These are phyloP conservation scores for Stenopsyche tienmushanensis DNA, from an alignment of 1,140 invertebrate species.

Conservation along the genomic window DNA sequence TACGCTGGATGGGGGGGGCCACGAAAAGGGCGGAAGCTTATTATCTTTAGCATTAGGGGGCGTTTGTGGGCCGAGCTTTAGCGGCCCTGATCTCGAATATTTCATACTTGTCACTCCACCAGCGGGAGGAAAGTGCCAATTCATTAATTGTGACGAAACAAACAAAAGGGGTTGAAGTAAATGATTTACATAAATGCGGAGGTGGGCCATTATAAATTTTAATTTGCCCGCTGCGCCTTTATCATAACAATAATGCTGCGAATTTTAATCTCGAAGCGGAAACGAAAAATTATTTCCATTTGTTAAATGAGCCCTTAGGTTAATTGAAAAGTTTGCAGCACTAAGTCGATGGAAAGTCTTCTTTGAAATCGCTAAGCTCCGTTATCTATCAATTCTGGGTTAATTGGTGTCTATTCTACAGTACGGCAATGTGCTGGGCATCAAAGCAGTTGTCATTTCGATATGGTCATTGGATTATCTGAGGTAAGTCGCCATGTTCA, in stretches of 20 bases:
- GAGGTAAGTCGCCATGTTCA: too few relatives aligned
- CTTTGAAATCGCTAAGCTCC: too few relatives aligned
- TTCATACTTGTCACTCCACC: slow-evolving; percentile 23
- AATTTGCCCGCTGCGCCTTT: slow-evolving; percentile 16
- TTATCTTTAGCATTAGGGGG: not conserved
- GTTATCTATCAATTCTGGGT: not conserved
- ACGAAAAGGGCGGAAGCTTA: not conserved
- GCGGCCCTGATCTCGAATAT: slow-evolving; percentile 7
- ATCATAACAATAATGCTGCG: slow-evolving; percentile 12
- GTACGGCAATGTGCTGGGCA: too few relatives aligned
- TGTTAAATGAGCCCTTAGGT: slow-evolving; percentile 23
- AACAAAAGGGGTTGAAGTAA: slow-evolving; percentile 20
- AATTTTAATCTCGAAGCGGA: slow-evolving; percentile 20
- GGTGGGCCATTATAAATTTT: slow-evolving; percentile 21
- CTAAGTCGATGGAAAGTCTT: too few relatives aligned
- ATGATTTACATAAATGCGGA: slow-evolving; percentile 27
- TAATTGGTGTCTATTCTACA: too few relatives aligned
- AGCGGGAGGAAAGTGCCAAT: slow-evolving; percentile 29
- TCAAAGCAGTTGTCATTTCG: too few relatives aligned
- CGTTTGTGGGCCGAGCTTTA: not conserved
- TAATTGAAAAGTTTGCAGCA: slow-evolving; percentile 29
- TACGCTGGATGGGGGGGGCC: too few relatives aligned
- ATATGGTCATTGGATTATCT: too few relatives aligned
- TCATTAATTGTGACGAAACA: slow-evolving; percentile 35
- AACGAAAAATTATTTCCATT: slow-evolving; percentile 20